Evolutionary conservation across 2,888 invertebrate genomes (phyloP).

Genomic region (Ypsolopha scabrella): DNA sequence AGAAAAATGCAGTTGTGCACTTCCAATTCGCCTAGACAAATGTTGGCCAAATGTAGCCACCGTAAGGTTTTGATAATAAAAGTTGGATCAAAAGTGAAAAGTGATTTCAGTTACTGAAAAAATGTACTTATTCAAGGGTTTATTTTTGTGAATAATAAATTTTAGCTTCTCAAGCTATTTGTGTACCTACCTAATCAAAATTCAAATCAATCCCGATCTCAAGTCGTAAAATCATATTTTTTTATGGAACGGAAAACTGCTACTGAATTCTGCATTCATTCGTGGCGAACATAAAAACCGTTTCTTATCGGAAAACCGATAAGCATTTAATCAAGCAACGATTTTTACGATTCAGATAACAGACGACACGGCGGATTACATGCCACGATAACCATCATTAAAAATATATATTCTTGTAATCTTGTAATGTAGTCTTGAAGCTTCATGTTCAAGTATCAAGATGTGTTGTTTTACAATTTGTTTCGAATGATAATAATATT

Average conservation of each 20-base stretch:
- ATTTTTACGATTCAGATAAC: conserved; percentile 64
- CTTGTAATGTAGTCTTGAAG: not conserved
- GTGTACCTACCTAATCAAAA: no score
- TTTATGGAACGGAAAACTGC: not conserved
- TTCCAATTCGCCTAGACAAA: conserved; percentile 11
- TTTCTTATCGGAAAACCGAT: conserved; percentile 18
- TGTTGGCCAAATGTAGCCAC: not conserved
- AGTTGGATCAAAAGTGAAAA: no score
- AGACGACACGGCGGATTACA: conserved; percentile 64
- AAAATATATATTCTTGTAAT: conserved; percentile 13
- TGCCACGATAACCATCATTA: conserved; percentile 47
- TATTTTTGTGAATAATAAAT: no score
- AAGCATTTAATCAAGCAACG: conserved; percentile 52
- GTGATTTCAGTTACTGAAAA: no score
- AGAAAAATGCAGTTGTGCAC: conserved; percentile 28
- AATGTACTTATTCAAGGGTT: no score
- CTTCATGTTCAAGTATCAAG: no score
- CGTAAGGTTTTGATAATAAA: no score
- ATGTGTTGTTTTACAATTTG: not conserved
- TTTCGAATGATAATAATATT: not conserved
- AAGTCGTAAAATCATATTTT: no score
- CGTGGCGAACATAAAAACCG: not conserved
- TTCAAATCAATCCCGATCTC: no score
- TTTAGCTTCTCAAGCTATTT: not conserved
- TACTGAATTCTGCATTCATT: not conserved